A percentile compares a stretch with the other conserved stretches of the same genome.
Conservation (phyloP, 2,888 invertebrate species). For the Oscheius sp. region DNA sequence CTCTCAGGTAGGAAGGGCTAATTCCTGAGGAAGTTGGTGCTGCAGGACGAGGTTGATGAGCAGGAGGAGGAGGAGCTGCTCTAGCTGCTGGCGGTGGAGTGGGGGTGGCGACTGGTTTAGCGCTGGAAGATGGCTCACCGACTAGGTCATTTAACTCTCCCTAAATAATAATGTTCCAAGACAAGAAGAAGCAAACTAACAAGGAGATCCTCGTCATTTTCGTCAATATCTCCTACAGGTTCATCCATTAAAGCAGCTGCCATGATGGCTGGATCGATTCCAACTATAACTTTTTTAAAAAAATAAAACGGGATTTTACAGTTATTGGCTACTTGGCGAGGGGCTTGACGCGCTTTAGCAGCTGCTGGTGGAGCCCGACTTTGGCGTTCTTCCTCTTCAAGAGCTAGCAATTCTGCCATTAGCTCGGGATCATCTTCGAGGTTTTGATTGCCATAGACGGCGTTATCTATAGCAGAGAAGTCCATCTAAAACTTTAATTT, state of each 20-base stretch:
- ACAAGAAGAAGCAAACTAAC: background rate
- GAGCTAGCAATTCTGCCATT: slow-evolving; percentile 53
- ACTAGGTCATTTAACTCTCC: slow-evolving; percentile 39
- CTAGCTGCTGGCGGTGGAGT: slow-evolving; percentile 11
- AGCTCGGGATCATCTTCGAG: slow-evolving; percentile 55
- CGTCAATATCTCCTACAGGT: slow-evolving; percentile 34
- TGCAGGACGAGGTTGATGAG: background rate
- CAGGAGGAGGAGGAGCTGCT: background rate
- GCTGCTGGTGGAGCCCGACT: background rate
- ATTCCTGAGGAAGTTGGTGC: background rate
- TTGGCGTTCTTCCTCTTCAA: slow-evolving; percentile 35
- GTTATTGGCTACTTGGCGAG: too few relatives aligned
- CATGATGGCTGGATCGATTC: slow-evolving; percentile 40
- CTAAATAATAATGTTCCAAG: slow-evolving; percentile 9
- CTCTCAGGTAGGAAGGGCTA: too few relatives aligned
- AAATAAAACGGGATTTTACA: background rate
- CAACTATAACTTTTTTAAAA: background rate
- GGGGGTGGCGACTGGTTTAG: background rate
- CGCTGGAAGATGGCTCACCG: slow-evolving; percentile 29
- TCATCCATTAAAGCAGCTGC: slow-evolving; percentile 37
- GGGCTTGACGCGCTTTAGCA: background rate
- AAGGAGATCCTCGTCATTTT: slow-evolving; percentile 36
- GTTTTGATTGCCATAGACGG: slow-evolving; percentile 46
- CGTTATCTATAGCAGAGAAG: slow-evolving; percentile 46
- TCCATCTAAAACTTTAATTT: slow-evolving; percentile 30